Evolutionary conservation across 2,888 invertebrate species (phyloP).

Genomic region (Eupithecia subfuscata): DNA sequence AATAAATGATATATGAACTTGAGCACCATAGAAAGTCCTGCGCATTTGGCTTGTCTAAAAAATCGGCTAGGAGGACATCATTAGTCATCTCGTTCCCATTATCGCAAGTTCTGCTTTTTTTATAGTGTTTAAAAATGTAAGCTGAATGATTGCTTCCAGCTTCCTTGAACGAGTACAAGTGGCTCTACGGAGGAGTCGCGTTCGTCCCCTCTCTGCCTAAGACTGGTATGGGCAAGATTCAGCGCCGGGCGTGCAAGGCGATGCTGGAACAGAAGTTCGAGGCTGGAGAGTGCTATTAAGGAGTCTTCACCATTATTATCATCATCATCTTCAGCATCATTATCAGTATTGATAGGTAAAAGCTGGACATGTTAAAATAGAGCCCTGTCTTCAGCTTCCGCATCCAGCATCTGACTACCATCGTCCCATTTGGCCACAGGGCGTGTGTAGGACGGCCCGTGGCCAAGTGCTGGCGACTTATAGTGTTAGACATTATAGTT

Average conservation of each 20-base stretch:
- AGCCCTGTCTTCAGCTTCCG: too few relatives aligned
- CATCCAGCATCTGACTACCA: too few relatives aligned
- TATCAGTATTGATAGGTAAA: background rate
- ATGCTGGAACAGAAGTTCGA: background rate
- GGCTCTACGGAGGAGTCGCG: slow-evolving; percentile 4
- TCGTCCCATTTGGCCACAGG: background rate
- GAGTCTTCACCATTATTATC: background rate
- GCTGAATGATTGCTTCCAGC: background rate
- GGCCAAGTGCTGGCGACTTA: background rate
- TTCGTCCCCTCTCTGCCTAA: background rate
- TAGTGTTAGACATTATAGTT: too few relatives aligned
- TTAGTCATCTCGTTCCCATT: too few relatives aligned
- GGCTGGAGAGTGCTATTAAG: slow-evolving; percentile 6
- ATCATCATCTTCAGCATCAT: too few relatives aligned
- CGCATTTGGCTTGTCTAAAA: too few relatives aligned
- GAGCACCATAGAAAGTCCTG: too few relatives aligned
- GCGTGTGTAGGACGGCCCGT: background rate
- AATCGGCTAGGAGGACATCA: too few relatives aligned
- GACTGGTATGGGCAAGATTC: background rate
- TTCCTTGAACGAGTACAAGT: slow-evolving; percentile 3
- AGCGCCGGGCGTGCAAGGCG: background rate
- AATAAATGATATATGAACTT: too few relatives aligned
- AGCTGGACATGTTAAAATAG: background rate
- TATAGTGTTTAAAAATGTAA: too few relatives aligned
- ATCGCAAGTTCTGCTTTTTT: background rate